These are phyloP conservation scores for Thalassaphorura encarpata DNA, from an alignment of 1,140 invertebrate genomes.

Conservation along the genomic window DNA sequence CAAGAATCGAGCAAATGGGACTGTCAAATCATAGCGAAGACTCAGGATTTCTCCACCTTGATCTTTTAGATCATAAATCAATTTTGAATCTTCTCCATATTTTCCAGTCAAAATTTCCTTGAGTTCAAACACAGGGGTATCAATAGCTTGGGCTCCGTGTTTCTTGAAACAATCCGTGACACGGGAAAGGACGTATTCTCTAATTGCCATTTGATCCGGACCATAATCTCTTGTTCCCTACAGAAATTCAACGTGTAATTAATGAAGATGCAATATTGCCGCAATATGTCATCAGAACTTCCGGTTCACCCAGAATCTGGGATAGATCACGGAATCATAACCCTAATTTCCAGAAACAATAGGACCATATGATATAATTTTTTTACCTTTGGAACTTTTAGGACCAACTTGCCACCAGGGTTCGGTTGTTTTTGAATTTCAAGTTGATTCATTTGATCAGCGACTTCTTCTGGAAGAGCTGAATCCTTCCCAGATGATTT, in stretches of 20 bases:
- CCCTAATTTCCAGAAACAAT: background rate
- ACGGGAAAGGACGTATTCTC: constrained; percentile 78
- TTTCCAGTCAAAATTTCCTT: constrained; percentile 98
- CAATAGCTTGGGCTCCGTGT: constrained; percentile 97
- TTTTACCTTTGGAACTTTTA: constrained; percentile 32
- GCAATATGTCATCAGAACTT: background rate
- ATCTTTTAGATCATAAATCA: constrained; percentile 97
- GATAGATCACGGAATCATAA: background rate
- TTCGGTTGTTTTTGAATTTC: too few species aligned
- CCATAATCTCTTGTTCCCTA: constrained; percentile 92
- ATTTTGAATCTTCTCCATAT: constrained; percentile 98
- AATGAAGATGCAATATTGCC: background rate
- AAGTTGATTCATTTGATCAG: too few species aligned
- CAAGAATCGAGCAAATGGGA: constrained; percentile 93
- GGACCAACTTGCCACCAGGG: constrained; percentile 27
- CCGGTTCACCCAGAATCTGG: background rate
- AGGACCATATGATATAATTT: background rate
- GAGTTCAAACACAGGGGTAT: constrained; percentile 97
- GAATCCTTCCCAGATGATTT: too few species aligned
- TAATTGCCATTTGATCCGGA: constrained; percentile 86
- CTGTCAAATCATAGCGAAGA: constrained; percentile 79
- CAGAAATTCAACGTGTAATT: too few species aligned
- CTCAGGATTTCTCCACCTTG: constrained; percentile 95
- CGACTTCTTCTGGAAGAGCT: too few species aligned
- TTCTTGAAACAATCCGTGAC: constrained; percentile 86